Evolutionary conservation across 2,797 vertebrate species (phyloP).

Genomic region (Ambastaia sidthimunki): DNA sequence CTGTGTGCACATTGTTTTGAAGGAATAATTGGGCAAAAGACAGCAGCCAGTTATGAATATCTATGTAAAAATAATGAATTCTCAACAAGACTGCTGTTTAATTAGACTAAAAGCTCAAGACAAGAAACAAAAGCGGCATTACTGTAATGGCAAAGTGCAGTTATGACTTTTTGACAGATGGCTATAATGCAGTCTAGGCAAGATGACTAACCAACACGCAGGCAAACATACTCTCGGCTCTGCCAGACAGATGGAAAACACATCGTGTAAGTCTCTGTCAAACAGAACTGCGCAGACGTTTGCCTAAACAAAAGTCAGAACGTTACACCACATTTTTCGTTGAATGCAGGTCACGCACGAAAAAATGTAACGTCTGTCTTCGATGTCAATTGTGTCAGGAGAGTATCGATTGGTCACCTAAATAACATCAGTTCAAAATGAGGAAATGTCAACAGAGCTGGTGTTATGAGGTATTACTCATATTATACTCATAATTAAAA

Average conservation of each 20-base stretch:
- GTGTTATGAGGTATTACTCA: neutral
- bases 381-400: neutral
- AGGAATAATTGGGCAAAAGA: constrained; percentile 70
- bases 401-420: neutral
- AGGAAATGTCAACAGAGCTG: neutral
- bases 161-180: constrained; percentile 75
- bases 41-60: constrained; percentile 70
- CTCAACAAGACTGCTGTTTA: constrained; percentile 71
- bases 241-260: constrained; percentile 18
- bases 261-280: constrained; percentile 14
- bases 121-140: constrained; percentile 72
- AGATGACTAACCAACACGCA: constrained; percentile 41
- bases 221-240: constrained; percentile 29
- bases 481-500: neutral
- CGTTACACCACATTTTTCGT: constrained; percentile 15
- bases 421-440: neutral
- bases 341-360: constrained; percentile 20
- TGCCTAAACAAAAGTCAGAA: constrained; percentile 15
- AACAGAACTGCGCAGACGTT: constrained; percentile 10
- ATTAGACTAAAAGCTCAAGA: constrained; percentile 78
- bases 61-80: constrained; percentile 36
- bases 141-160: constrained; percentile 68
- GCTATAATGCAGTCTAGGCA: constrained; percentile 63
- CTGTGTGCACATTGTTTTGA: constrained; percentile 65
- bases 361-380: neutral